Evolutionary conservation across 2,797 vertebrate genomes (phyloP), one percentile per base, ranked within the genome.

Genomic region (Myiotriccus ornatus): DNA sequence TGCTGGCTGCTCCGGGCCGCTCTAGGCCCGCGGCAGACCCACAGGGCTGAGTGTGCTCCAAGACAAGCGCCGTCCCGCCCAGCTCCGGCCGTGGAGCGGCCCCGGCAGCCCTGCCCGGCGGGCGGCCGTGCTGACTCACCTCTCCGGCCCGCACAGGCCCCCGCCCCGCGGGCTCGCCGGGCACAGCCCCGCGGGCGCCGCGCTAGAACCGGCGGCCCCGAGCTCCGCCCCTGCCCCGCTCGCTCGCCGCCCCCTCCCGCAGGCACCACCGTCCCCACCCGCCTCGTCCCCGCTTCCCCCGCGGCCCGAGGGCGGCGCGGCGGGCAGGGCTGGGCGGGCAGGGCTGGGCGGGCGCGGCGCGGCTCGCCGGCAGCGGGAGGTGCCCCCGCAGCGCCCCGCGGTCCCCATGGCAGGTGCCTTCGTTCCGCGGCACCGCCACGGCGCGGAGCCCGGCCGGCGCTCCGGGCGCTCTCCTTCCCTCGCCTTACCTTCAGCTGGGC

Each of bases 11-110:
- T 53, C 19, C 2, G 3, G 56, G 89, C 43, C 60, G 2, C 69
- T 20, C 12, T 0, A 7, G 22, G 41, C 5, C 9, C 2, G 22
- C 39, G 21, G 27, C 79, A 37, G 18, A 7, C 28, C 25, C 55
- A 9, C 7, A 25, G 17, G 10, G 10, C 74, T 3, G 34, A 43
- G 35, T 59, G 22, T 0, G 24, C 49, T 59, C 67, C 75, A 22
- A 12, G 73, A 13, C 69, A 13, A 10, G 18, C 28, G 23, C 39
- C 14, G 12, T 10, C 34, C 60, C 8, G 32, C 49, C 41, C 5
- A 14, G 10, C 22, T 6, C 24, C 23, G 41, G 46, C 62, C 27
- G 39, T 41, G 39, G 37, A 37, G 11, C 37, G 13, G 39, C 41
- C 41, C 41, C 41, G 15, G 41, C 41, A 41, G 6, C 41, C 41